Evolutionary conservation across 2,888 invertebrate species (phyloP).

Genomic region (Diogma glabrata): DNA sequence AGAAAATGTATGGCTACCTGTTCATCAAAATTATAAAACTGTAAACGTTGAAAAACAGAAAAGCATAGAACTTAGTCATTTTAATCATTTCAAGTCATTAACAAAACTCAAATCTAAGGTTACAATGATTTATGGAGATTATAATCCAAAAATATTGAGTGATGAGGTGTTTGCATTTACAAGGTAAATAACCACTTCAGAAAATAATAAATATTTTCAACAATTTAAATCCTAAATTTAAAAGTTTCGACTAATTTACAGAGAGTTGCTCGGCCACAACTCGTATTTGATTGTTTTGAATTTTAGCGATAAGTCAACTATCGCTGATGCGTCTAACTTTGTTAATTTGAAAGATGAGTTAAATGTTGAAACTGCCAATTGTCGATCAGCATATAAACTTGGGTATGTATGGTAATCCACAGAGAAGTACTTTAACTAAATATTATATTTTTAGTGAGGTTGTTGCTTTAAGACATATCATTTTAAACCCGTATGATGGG

Average conservation of each 20-base stretch:
- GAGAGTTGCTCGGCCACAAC: background rate
- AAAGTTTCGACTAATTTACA: too few relatives aligned
- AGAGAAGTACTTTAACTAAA: too few relatives aligned
- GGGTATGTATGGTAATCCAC: too few relatives aligned
- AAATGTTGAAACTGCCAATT: too few relatives aligned
- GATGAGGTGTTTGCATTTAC: background rate
- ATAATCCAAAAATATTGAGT: conserved; percentile 38
- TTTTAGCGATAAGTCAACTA: background rate
- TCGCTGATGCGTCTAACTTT: background rate
- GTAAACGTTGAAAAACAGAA: conserved; percentile 48
- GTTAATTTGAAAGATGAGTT: background rate
- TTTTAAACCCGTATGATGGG: too few relatives aligned
- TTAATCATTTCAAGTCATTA: conserved; percentile 48
- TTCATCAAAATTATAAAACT: conserved; percentile 45
- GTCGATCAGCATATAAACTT: too few relatives aligned
- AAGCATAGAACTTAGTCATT: conserved; percentile 40
- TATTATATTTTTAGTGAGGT: too few relatives aligned
- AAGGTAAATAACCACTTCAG: too few relatives aligned
- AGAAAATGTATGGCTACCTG: conserved; percentile 55
- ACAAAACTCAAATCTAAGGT: conserved; percentile 41
- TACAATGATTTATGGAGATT: conserved; percentile 42
- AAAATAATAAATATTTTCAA: too few relatives aligned
- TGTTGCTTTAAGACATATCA: too few relatives aligned
- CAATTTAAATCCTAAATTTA: too few relatives aligned
- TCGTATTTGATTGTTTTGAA: background rate